Percentiles rank a stretch among this genome's conserved stretches.
Evolutionary conservation across 2,797 vertebrate genomes (phyloP).

Genomic region (Hypotaenidia okinawae): DNA sequence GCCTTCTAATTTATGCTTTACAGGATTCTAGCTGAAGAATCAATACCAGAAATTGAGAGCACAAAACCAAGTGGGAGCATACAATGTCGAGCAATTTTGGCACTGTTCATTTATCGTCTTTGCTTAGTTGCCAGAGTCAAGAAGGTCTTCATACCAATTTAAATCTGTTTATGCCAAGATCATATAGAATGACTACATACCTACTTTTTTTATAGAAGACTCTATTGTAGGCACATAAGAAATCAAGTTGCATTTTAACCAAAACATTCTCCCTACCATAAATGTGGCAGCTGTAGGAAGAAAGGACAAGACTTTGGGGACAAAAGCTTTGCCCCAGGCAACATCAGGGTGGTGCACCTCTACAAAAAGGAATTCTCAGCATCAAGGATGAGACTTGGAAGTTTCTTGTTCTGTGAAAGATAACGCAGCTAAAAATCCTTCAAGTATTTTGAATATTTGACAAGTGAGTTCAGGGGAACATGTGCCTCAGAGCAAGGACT

Average conservation of each 20-base stretch:
- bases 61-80: not conserved
- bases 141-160: not conserved
- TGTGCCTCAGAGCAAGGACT: not conserved
- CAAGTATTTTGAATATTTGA: not conserved
- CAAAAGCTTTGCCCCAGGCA: not conserved
- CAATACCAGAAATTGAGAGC: not conserved
- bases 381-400: not conserved
- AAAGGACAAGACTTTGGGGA: not conserved
- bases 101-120: not conserved
- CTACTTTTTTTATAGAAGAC: not conserved
- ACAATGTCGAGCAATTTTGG: not conserved
- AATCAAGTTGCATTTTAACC: not conserved
- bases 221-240: not conserved
- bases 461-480: not conserved
- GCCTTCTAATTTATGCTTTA: not conserved
- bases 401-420: not conserved
- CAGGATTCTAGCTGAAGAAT: not conserved
- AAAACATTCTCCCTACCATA: not conserved
- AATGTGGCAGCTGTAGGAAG: not conserved
- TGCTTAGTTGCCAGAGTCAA: not conserved
- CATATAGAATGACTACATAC: not conserved
- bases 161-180: not conserved
- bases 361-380: not conserved
- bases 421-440: not conserved
- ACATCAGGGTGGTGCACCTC: fast-evolving